Evolutionary conservation across 37 sponge, comb jelly and placozoan species (phyloP).

Genomic region (Bolinopsis microptera): DNA sequence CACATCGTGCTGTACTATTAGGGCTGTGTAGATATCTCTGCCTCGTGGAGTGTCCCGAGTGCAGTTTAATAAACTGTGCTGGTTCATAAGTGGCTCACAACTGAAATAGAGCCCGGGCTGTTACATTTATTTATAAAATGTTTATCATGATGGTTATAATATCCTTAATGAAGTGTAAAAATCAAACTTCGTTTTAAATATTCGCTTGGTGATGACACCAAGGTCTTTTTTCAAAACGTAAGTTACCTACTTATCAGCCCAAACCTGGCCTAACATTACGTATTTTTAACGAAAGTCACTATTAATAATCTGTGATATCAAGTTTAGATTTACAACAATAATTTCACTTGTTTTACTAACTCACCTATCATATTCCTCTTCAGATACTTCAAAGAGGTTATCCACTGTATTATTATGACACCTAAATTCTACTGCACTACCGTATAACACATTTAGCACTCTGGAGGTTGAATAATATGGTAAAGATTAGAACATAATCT

Average conservation of each 20-base stretch:
- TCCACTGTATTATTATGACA: conserved; percentile 59
- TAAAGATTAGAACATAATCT: not conserved
- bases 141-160: too few species aligned
- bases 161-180: too few species aligned
- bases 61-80: conserved; percentile 13
- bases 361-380: conserved; percentile 59
- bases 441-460: conserved; percentile 32
- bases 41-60: not conserved
- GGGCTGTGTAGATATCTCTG: conserved; percentile 5
- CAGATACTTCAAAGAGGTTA: conserved; percentile 56
- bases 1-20: not conserved
- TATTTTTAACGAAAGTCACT: too few species aligned
- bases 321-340: too few species aligned
- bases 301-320: too few species aligned
- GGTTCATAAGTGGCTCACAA: not conserved
- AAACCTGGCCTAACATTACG: too few species aligned
- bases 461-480: not conserved
- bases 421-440: conserved; percentile 62
- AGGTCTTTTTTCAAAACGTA: too few species aligned
- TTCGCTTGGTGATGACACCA: too few species aligned
- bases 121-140: too few species aligned
- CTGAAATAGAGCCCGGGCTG: not conserved
- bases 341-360: too few species aligned
- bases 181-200: too few species aligned
- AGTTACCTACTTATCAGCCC: too few species aligned